Evolutionary conservation across 2,888 invertebrate genomes (phyloP).

Genomic region (Chaetoderma sp.): DNA sequence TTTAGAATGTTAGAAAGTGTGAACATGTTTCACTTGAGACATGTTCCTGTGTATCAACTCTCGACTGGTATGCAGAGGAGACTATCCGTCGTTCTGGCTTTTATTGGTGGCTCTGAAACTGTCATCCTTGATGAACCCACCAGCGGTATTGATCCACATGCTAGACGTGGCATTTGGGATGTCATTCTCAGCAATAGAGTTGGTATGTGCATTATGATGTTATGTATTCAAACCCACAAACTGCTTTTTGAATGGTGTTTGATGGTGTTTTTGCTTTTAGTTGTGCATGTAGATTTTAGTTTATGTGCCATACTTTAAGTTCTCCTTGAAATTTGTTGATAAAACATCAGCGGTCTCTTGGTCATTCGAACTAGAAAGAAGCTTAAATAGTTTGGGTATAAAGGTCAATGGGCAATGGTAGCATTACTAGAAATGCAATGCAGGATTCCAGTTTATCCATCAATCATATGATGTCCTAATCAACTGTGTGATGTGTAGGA

Average conservation of each 20-base stretch:
- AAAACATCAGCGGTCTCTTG: no score
- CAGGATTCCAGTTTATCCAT: no score
- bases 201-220: constrained; percentile 41
- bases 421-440: no score
- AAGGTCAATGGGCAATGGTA: no score
- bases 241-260: neutral
- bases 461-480: no score
- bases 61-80: constrained; percentile 70
- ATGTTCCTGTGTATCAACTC: constrained; percentile 58
- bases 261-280: neutral
- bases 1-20: constrained; percentile 61
- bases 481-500: no score
- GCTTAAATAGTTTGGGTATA: no score
- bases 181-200: constrained; percentile 63
- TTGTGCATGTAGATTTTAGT: neutral
- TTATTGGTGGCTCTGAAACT: constrained; percentile 68
- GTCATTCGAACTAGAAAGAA: no score
- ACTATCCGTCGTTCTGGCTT: constrained; percentile 70
- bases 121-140: constrained; percentile 70
- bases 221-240: neutral
- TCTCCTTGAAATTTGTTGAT: no score
- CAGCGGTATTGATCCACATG: constrained; percentile 69
- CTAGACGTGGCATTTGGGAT: constrained; percentile 70
- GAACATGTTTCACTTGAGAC: constrained; percentile 57
- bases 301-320: no score